These are phyloP conservation scores for Hydrophis major DNA, from an alignment of 2,797 vertebrate genomes.

Conservation along the genomic window DNA sequence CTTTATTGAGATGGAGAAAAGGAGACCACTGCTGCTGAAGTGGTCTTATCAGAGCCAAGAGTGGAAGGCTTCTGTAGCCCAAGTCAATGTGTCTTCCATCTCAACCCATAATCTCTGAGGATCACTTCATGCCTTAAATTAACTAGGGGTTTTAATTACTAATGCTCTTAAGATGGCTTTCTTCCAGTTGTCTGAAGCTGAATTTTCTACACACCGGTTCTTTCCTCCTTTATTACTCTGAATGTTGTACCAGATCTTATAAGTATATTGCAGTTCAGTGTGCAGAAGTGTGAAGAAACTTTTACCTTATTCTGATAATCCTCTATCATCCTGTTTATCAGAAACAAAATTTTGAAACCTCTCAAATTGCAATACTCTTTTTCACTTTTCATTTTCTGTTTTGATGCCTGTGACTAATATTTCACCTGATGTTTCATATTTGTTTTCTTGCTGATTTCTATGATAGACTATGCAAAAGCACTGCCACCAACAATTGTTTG, in stretches of 20 bases:
- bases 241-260: not conserved
- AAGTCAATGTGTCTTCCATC: not conserved
- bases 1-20: not conserved
- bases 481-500: not conserved
- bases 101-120: not conserved
- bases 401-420: not conserved
- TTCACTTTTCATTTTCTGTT: not conserved
- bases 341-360: no score
- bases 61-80: not conserved
- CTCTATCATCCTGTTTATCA: not conserved
- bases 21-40: not conserved
- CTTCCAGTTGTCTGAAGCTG: not conserved
- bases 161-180: not conserved
- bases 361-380: not conserved
- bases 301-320: not conserved
- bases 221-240: not conserved
- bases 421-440: not conserved
- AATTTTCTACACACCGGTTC: not conserved
- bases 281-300: no score
- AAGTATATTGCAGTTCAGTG: not conserved
- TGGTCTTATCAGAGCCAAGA: not conserved
- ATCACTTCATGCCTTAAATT: constrained; percentile 14
- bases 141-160: not conserved
- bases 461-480: not conserved
- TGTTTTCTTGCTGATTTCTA: not conserved